Evolutionary conservation across 2,888 invertebrate genomes (phyloP), one percentile per base, ranked within the genome.

Genomic region (Hipparchia sbordonii): DNA sequence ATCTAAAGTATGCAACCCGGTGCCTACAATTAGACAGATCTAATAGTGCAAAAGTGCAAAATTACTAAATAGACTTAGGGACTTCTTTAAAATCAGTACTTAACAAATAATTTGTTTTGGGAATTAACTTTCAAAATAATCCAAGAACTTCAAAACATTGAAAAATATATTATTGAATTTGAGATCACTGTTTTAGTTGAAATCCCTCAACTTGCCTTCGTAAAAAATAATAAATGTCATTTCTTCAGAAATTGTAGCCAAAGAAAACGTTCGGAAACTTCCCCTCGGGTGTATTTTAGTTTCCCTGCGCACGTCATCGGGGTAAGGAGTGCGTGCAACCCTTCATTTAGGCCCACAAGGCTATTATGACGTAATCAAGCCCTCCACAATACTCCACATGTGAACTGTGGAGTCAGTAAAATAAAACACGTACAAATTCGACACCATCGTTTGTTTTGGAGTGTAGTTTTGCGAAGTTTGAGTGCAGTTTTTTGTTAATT

Each of bases 301-400:
- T 78, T 78, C 81, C 90, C 89, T 84, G 87, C 87, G 88, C 88
- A 88, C 87, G 87, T 80, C 81, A 80, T 67, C 74, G 76, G 73
- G 78, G 81, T 82, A 82, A 81, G 82, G 82, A 85, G 83, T 87
- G 90, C 89, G 87, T 89, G 89, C 91, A 92, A 91, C 93, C 91
- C 92, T 91, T 91, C 89, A 91, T 91, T 65, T 91, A 91, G 85
- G 86, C 86, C 59, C 66, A 87, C 87, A 86, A 87, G 86, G 84
- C 89, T 87, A 90, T 92, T 91, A 92, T 87, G 87, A 87, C 84
- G 91, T 88, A 91, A 92, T 92, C 91, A 92, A 89, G 85, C 87
- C 85, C 89, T 90, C 89, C 81, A 48, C 48, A 48, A 48, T 48
- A 48, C 48, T 6, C 48, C 48, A 87, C 90, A 91, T 90, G 91